Evolutionary conservation across 2,888 invertebrate genomes (phyloP).

Genomic region (Eremobia ochroleuca): DNA sequence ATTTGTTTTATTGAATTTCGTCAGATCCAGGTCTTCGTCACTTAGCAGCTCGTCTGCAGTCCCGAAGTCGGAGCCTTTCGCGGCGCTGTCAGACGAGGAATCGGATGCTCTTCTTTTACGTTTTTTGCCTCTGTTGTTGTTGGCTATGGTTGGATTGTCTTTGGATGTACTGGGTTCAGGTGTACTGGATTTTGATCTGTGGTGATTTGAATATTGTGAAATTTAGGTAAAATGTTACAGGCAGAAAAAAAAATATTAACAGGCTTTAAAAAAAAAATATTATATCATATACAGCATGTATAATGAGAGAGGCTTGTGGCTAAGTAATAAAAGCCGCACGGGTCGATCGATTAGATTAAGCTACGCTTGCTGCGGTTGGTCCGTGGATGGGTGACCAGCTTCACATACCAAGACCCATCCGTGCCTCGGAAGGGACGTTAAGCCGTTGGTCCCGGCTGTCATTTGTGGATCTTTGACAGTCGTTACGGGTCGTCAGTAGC

Average conservation of each 20-base stretch:
- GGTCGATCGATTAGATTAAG: no score
- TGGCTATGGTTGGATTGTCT: slow-evolving; percentile 15
- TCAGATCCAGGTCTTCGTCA: slow-evolving; percentile 19
- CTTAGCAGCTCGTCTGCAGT: not conserved
- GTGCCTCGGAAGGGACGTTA: no score
- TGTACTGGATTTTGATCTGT: slow-evolving; percentile 34
- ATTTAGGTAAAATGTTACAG: not conserved
- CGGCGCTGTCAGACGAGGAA: not conserved
- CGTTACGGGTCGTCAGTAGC: no score
- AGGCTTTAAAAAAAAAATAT: not conserved
- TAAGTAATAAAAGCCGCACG: no score
- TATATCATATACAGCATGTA: not conserved
- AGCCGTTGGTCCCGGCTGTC: no score
- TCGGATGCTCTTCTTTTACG: slow-evolving; percentile 7
- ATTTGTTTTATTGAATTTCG: slow-evolving; percentile 5
- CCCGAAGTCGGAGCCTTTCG: not conserved
- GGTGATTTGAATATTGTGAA: not conserved
- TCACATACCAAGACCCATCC: no score
- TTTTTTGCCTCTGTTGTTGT: slow-evolving; percentile 14
- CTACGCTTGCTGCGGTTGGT: no score
- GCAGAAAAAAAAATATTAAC: not conserved
- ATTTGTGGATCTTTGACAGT: no score
- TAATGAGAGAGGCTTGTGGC: no score
- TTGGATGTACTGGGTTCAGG: slow-evolving; percentile 20
- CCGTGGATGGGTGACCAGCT: no score